Evolutionary conservation across 2,888 invertebrate species (phyloP), one percentile per base, ranked within the genome.

Genomic region (Tipula confusa): DNA sequence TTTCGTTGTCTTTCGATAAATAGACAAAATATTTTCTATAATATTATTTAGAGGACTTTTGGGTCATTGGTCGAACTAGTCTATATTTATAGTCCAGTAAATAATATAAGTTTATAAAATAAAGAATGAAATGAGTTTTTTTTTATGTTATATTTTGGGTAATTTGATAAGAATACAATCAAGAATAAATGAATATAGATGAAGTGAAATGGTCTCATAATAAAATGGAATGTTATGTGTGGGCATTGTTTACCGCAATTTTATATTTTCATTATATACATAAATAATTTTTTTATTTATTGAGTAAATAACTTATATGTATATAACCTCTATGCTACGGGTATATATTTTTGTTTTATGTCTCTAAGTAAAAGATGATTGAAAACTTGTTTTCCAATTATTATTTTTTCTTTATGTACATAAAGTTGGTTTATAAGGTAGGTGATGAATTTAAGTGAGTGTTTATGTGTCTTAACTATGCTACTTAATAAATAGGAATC

Each of bases 151-250:
- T 64, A 24, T 64, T 64, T 64, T 64, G 64, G 64, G 64, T 64
- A 24, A 64, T 64, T 64, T 64, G 64, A 64, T 64, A 64, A 64
- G 24, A 64, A 64, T 64, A 64, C 64, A 24, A 64, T 64, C 64
- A 64, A 64, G 24, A 64, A 64, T 64, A 64, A 64, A 64, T 64
- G 64, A 64, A 64, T 64, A 64, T 64, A 64, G 64, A 64, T 64
- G 64, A 64, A 64, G 24, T 64, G 24, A 64, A 64, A 64, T 64
- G 64, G 64, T 64, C 18, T 64, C 64, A 24, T 64, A n/a, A n/a
- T n/a, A 64, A 64, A 64, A 64, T 64, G 64, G 64, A 64, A 64
- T 64, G 18, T 43, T 24, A 64, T 64, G 64, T 64, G 64, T 64
- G 64, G 64, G 64, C 64, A 18, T 64, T 24, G 24, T 64, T 64